phyloP scores from a whole-genome alignment of 2,888 invertebrate genomes.

The Chrysina gloriosa region DNA sequence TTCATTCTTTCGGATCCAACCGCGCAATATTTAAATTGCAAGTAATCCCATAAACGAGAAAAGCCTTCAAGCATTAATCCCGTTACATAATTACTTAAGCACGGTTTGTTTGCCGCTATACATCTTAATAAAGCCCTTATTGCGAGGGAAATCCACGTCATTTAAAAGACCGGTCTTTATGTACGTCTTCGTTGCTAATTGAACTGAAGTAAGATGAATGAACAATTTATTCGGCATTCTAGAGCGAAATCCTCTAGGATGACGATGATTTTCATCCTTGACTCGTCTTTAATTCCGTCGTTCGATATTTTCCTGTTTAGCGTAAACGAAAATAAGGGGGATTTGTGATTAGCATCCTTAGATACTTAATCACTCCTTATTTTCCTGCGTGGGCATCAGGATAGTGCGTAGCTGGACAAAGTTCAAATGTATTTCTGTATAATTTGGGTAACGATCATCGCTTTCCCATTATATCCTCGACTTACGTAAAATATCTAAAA shows the following conservation, averaged over 20 bases:
- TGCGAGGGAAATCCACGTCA: slow-evolving; percentile 50
- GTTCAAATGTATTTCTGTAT: too few species aligned
- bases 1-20: background rate
- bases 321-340: background rate
- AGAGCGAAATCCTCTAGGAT: slow-evolving; percentile 45
- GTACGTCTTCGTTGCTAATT: slow-evolving; percentile 52
- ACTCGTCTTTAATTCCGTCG: slow-evolving; percentile 55
- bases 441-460: too few species aligned
- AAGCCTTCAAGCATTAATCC: slow-evolving; percentile 31
- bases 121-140: slow-evolving; percentile 55
- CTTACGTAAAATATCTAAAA: too few species aligned
- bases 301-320: slow-evolving; percentile 23
- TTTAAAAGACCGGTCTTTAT: slow-evolving; percentile 49
- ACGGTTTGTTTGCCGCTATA: slow-evolving; percentile 48
- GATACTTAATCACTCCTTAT: background rate
- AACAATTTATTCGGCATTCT: slow-evolving; percentile 52
- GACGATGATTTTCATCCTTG: slow-evolving; percentile 46
- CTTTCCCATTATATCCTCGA: too few species aligned
- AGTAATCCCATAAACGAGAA: slow-evolving; percentile 12
- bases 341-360: background rate
- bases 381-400: background rate
- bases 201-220: slow-evolving; percentile 54
- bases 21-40: too few species aligned
- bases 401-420: too few species aligned
- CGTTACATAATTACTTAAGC: slow-evolving; percentile 44